Evolutionary conservation across 1,140 invertebrate species (phyloP), one percentile per base, ranked within the genome.

Genomic region (Charaxes varanes): DNA sequence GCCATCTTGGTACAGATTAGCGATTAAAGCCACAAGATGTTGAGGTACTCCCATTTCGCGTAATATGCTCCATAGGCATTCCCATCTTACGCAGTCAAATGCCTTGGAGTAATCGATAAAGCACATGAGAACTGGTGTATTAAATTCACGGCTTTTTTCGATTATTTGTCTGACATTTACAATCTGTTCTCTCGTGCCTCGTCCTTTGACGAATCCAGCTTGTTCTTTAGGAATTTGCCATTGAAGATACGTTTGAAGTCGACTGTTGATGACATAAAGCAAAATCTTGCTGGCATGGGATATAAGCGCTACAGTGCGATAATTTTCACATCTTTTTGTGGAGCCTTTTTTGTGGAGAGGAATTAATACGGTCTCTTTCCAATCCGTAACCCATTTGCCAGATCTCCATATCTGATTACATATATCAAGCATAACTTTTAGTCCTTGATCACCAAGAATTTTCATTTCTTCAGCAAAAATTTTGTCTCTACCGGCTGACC

Each of bases 251-350:
- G 8, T n/a, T 16, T 14, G 40, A 22, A 6, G 38, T 27, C 1
- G n/a, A n/a, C 10, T 10, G 17, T 54, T 45, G 2, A 45, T 46
- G 2, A 55, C 7, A 6, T 55, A 18, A 0, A 56, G 37, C 8
- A 56, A 14, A 7, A 51, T 51, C 22, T 56, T 56, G 21, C 53
- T 56, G 1, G 27, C 41, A 37, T 57, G 45, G 38, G 14, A 3
- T 46, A 53, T n/a, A n/a, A n/a, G n/a, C n/a, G 24, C 47, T 53
- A 2, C 8, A 10, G 11, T 47, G 51, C 3, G 11, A 26, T 28
- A 28, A 47, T 3, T 33, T 38, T 2, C 42, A 54, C 4, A 46
- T 41, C 33, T 49, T 59, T 16, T 59, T n/a, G n/a, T n/a, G n/a
- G n/a, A n/a, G n/a, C n/a, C n/a, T n/a, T n/a, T n/a, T n/a, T n/a